A percentile compares a stretch with the other conserved stretches of the same genome.
Evolutionary conservation across 2,888 invertebrate species (phyloP).

Genomic region (Tenthredo scrophulariae): DNA sequence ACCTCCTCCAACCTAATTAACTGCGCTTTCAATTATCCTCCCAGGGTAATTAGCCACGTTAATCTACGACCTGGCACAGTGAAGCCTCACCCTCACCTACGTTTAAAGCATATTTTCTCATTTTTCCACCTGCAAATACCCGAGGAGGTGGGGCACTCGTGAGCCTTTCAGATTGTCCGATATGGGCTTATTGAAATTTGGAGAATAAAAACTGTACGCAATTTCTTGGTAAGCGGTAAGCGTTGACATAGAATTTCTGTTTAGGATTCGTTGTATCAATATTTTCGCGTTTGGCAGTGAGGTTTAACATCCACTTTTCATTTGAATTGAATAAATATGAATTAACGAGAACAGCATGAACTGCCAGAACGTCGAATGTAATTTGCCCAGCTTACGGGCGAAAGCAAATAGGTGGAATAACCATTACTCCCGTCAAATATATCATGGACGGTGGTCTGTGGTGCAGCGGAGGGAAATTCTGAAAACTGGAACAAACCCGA

Average conservation of each 20-base stretch:
- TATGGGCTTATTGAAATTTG: background rate
- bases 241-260: background rate
- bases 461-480: conserved; percentile 16
- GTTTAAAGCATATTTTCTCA: background rate
- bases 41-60: conserved; percentile 14
- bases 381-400: conserved; percentile 40
- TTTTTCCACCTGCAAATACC: background rate
- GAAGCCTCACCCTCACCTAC: conserved; percentile 9
- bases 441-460: conserved; percentile 34
- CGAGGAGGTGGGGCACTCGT: background rate
- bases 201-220: background rate
- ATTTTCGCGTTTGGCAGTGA: background rate
- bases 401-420: conserved; percentile 42
- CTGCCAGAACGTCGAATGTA: conserved; percentile 37
- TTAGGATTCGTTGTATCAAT: background rate
- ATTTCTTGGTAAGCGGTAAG: background rate
- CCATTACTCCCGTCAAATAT: conserved; percentile 47
- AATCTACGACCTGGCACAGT: conserved; percentile 44
- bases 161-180: background rate
- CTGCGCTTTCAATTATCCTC: conserved; percentile 14
- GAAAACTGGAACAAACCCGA: conserved; percentile 14
- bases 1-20: conserved; percentile 16
- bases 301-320: conserved; percentile 26
- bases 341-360: conserved; percentile 22
- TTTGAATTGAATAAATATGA: conserved; percentile 15